These are phyloP conservation scores for Plectropomus leopardus DNA, from an alignment of 2,113 vertebrate genomes.

Conservation along the genomic window DNA sequence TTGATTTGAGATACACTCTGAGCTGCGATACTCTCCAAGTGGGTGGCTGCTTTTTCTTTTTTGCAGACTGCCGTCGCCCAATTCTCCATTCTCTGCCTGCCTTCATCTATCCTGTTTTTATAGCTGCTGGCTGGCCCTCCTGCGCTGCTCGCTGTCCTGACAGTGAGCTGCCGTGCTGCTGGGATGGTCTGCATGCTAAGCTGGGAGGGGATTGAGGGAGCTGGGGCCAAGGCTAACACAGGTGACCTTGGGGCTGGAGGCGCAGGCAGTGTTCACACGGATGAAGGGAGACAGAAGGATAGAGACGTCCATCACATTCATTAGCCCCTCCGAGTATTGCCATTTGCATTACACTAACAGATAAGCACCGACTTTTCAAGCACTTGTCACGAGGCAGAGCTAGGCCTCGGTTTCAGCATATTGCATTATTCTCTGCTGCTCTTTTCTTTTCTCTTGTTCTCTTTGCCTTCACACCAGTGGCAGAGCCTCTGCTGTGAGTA, in stretches of 20 bases:
- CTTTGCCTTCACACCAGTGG: slow-evolving; percentile 39
- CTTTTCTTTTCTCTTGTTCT: slow-evolving; percentile 17
- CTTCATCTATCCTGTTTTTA: slow-evolving; percentile 57
- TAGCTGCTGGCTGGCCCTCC: slow-evolving; percentile 38
- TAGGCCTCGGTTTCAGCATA: slow-evolving; percentile 23
- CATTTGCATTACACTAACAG: slow-evolving; percentile 48
- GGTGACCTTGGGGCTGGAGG: slow-evolving; percentile 65
- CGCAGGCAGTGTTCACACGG: slow-evolving; percentile 10
- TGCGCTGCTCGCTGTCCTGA: slow-evolving; percentile 48
- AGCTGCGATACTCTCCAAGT: slow-evolving; percentile 22
- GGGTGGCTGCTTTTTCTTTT: slow-evolving; percentile 21
- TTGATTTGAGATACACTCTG: slow-evolving; percentile 31
- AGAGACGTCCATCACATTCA: slow-evolving; percentile 56
- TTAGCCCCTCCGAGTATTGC: slow-evolving; percentile 26
- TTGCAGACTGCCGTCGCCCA: background rate
- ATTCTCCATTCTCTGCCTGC: slow-evolving; percentile 27
- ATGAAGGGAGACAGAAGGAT: slow-evolving; percentile 22
- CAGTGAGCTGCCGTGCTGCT: slow-evolving; percentile 55
- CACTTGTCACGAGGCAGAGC: slow-evolving; percentile 26
- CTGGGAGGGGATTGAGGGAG: slow-evolving; percentile 36
- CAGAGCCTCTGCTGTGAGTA: slow-evolving; percentile 46
- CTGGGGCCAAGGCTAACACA: slow-evolving; percentile 57
- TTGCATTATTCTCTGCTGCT: slow-evolving; percentile 27
- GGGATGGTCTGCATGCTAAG: slow-evolving; percentile 56
- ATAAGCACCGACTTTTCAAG: slow-evolving; percentile 42